phyloP scores from a whole-genome alignment of 2,113 vertebrate species.

The Martes martes region DNA sequence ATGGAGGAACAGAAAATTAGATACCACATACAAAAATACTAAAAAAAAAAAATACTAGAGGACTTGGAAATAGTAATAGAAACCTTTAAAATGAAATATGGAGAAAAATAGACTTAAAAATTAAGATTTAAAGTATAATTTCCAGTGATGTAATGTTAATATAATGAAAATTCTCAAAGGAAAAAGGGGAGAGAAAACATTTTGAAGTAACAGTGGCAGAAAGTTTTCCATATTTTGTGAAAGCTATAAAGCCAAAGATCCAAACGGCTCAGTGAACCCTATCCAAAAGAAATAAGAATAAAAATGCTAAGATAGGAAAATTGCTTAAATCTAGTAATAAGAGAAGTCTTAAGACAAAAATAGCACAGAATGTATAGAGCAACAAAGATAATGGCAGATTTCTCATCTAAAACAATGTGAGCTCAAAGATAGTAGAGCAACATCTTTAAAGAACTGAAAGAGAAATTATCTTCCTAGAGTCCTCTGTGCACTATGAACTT shows the following conservation, averaged over 20 bases:
- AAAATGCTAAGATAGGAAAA: not conserved
- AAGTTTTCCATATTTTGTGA: not conserved
- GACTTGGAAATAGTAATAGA: not conserved
- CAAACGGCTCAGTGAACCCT: not conserved
- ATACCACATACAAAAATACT: not conserved
- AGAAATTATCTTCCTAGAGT: not conserved
- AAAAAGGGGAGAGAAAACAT: not conserved
- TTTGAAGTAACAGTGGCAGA: not conserved
- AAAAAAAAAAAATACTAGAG: not conserved
- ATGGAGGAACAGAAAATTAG: not conserved
- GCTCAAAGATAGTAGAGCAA: not conserved
- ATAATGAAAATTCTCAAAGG: not conserved
- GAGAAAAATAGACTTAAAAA: not conserved
- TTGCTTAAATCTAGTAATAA: not conserved
- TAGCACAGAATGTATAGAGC: not conserved
- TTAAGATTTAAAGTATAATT: not conserved
- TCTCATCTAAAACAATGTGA: not conserved
- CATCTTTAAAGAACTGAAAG: not conserved
- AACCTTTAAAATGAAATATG: not conserved
- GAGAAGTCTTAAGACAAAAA: not conserved
- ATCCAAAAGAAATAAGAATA: not conserved
- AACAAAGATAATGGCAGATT: not conserved
- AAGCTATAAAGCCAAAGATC: not conserved
- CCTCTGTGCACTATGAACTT: not conserved
- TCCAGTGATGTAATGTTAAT: not conserved